phyloP scores from a whole-genome alignment of 2,888 invertebrate genomes.

The Sarcophaga rosellei region DNA sequence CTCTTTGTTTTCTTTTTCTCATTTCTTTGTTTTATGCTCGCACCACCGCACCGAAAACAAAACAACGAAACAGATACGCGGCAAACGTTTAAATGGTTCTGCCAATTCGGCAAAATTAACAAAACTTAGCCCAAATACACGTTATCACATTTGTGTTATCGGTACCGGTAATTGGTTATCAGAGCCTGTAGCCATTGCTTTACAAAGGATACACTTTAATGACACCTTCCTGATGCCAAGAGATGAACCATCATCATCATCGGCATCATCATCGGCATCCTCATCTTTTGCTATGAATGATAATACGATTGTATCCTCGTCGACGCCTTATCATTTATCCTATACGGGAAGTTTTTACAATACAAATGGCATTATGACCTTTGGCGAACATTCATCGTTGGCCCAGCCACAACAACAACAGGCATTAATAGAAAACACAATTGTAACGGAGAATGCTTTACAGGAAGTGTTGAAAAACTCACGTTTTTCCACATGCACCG shows the following conservation, averaged over 20 bases:
- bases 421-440: constrained; percentile 82
- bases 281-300: constrained; percentile 68
- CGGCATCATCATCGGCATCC: constrained; percentile 34
- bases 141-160: constrained; percentile 93
- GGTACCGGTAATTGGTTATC: constrained; percentile 90
- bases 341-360: constrained; percentile 62
- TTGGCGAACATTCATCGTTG: constrained; percentile 63
- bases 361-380: constrained; percentile 66
- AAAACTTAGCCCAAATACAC: constrained; percentile 89
- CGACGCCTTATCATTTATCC: constrained; percentile 60
- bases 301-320: constrained; percentile 48
- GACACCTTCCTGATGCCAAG: constrained; percentile 73
- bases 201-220: constrained; percentile 79
- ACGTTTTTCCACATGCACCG: constrained; percentile 88
- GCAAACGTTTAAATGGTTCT: constrained; percentile 88
- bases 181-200: constrained; percentile 77
- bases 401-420: constrained; percentile 72
- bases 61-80: constrained; percentile 84
- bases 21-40: neutral
- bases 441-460: constrained; percentile 83
- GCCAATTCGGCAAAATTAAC: constrained; percentile 88
- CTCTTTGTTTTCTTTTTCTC: constrained; percentile 10
- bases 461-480: constrained; percentile 86
- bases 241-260: constrained; percentile 71
- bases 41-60: neutral